Conservation (phyloP, 2,113 vertebrate species). For the Neotragus pygmaeus region DNA sequence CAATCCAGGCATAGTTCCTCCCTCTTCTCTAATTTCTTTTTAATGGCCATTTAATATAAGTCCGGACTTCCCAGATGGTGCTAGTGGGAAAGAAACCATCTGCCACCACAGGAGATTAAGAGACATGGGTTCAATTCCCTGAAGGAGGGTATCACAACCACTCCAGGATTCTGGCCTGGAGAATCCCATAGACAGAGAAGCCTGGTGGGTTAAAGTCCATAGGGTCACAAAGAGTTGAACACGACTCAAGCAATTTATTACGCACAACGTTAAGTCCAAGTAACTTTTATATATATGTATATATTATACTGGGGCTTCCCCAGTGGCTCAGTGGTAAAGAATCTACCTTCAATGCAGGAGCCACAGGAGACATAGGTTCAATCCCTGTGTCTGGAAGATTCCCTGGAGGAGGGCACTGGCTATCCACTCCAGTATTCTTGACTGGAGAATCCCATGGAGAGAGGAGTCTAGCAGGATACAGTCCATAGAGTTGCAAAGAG, state of each 20-base stretch:
- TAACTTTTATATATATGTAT: background rate
- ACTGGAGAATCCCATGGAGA: background rate
- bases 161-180: background rate
- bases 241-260: background rate
- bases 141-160: background rate
- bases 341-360: background rate
- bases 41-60: background rate
- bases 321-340: background rate
- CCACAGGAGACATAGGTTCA: background rate
- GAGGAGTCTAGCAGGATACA: background rate
- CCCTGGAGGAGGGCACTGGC: background rate
- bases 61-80: background rate
- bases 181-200: background rate
- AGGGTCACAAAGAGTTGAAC: background rate
- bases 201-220: background rate
- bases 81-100: background rate
- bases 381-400: background rate
- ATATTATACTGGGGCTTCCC: background rate
- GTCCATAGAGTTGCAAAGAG: background rate
- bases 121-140: background rate
- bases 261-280: background rate
- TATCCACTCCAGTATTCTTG: background rate
- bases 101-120: background rate
- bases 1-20: background rate
- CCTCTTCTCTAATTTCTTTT: background rate